Evolutionary conservation across 2,888 invertebrate species (phyloP), one percentile per base, ranked within the genome.

Genomic region (Amiota minor): DNA sequence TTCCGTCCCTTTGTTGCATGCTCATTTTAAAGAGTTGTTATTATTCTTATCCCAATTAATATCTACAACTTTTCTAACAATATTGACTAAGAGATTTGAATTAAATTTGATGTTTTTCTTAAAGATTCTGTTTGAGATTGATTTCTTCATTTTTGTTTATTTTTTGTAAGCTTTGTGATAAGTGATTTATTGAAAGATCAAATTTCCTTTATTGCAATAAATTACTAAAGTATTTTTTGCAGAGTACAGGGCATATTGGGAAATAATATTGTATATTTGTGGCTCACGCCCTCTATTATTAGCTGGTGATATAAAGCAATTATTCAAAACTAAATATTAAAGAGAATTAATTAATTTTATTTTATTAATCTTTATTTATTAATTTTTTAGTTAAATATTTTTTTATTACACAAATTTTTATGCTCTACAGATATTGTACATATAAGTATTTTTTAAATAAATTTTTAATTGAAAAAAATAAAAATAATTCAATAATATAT

Each of bases 241-340:
- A 35, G 35, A 6, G 35, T 35, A 35, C 6, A 8, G 35, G 35
- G 35, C 6, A 45, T 69, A 70, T 71, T 71, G 11, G 45, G 53
- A 70, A 45, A 11, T 72, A 76, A 70, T 80, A n/a, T n/a, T n/a
- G n/a, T n/a, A 73, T 75, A 73, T 76, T 10, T 9, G 18, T 59
- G 12, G 59, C 8, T 59, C 11, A 3, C 9, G 12, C 20, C 59
- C 11, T 74, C 75, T 77, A 72, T 75, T 79, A 61, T 35, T 6
- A 74, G 75, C 80, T 78, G 82, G 82, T 85, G 84, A 83, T 85
- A 85, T 76, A 70, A 82, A 82, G 82, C 84, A 83, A 85, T 85
- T 82, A 70, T 70, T 49, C 14, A 68, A 68, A 9, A 35, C 14
- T 59, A 59, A 11, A 59, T 18, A 16, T 59, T 16, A 59, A 11